Evolutionary conservation across 92 coral and sea anemone genomes (phyloP).

Genomic region (Hydrozoanthus gracilis): DNA sequence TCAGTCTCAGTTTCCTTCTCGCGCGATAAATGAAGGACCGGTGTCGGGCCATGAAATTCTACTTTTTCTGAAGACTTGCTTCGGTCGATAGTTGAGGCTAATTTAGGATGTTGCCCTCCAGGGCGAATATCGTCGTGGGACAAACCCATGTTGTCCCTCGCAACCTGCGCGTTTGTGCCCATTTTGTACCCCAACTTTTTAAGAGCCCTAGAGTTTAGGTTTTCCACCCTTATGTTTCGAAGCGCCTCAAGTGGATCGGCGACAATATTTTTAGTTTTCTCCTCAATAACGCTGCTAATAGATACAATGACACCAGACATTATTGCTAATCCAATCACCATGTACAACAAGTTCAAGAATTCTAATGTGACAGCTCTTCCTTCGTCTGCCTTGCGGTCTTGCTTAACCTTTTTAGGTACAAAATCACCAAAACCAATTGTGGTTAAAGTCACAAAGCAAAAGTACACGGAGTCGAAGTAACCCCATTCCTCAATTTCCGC

Average conservation of each 20-base stretch:
- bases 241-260: slow-evolving; percentile 95
- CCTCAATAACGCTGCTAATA: slow-evolving; percentile 96
- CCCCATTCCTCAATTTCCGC: slow-evolving; percentile 71
- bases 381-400: neutral
- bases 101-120: slow-evolving; percentile 66
- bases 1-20: slow-evolving; percentile 21
- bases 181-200: slow-evolving; percentile 88
- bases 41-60: slow-evolving; percentile 92
- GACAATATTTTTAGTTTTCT: slow-evolving; percentile 86
- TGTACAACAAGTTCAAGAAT: slow-evolving; percentile 86
- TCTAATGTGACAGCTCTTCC: slow-evolving; percentile 69
- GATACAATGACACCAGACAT: slow-evolving; percentile 99
- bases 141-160: slow-evolving; percentile 43
- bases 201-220: slow-evolving; percentile 89
- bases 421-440: slow-evolving; percentile 98
- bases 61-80: slow-evolving; percentile 82
- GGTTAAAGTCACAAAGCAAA: slow-evolving; percentile 90
- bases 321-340: slow-evolving; percentile 95
- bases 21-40: slow-evolving; percentile 72
- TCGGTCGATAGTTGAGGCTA: slow-evolving; percentile 63
- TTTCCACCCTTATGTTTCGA: slow-evolving; percentile 78
- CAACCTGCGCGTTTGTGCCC: slow-evolving; percentile 44
- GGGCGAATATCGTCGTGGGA: slow-evolving; percentile 56
- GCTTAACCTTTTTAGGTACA: slow-evolving; percentile 68
- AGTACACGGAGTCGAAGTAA: slow-evolving; percentile 85